Percentiles rank a stretch among this genome's conserved stretches.
Evolutionary conservation across 2,888 invertebrate species (phyloP).

Genomic region (Pyrrhopygopsis socrates): DNA sequence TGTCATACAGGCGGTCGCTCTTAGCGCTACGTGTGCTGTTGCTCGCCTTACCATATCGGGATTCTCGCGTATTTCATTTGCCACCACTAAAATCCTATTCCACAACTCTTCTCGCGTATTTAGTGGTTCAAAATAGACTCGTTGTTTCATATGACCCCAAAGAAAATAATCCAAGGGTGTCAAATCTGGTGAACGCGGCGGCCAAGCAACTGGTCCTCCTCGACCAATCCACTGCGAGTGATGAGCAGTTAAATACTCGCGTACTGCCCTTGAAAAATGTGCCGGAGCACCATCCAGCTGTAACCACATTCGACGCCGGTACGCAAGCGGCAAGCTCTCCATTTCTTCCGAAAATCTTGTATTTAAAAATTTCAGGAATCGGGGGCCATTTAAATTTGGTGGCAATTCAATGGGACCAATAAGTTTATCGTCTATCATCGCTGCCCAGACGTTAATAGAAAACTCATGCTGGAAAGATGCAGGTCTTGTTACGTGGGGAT

Average conservation of each 20-base stretch:
- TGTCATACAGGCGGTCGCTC: too few species aligned
- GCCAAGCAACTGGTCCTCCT: background rate
- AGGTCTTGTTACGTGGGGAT: too few species aligned
- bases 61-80: too few species aligned
- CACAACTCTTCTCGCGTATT: too few species aligned
- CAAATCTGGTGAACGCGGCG: background rate
- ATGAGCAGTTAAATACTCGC: background rate
- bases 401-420: background rate
- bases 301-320: background rate
- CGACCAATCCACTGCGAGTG: background rate
- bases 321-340: slow-evolving; percentile 1
- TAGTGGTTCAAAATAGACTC: too few species aligned
- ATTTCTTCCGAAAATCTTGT: background rate
- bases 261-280: background rate
- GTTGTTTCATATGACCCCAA: too few species aligned
- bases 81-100: too few species aligned
- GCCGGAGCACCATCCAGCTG: background rate
- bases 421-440: too few species aligned
- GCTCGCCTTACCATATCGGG: too few species aligned
- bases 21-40: too few species aligned
- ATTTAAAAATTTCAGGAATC: background rate
- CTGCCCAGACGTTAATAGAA: too few species aligned
- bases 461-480: too few species aligned
- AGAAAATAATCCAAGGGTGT: background rate
- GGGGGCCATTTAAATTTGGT: slow-evolving; percentile 4